Base-by-base conservation (phyloP, 1,140 invertebrate genomes). In the Oryctes rhinoceros region DNA sequence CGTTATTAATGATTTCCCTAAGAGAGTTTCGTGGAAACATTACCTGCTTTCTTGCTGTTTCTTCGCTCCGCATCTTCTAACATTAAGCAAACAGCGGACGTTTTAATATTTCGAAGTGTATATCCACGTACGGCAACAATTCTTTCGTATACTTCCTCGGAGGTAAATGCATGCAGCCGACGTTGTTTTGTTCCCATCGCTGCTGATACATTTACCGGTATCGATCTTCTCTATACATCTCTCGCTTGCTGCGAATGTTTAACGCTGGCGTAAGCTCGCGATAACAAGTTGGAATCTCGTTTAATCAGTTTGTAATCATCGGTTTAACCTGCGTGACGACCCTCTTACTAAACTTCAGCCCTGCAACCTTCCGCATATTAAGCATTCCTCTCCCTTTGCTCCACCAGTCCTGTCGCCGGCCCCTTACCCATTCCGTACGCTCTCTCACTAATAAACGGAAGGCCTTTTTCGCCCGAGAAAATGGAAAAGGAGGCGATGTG, bases 271-370 rank as follows among this genome's bases (percentile, higher is more conserved):
- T 82, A 83, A 84, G 82, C 82, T 83, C 65, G 75, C 78, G 81
- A 82, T 84, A 84, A 82, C 82, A 82, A 80, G 77, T 81, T 82
- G 80, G 81, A 81, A 78, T 82, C 80, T 80, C 80, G 75, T 84
- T 85, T 85, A 85, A 85, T 85, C 84, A 85, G 83, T 84, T 84
- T 80, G 83, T 84, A 84, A 84, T 85, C 83, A 84, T 84, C 83
- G 80, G 84, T 84, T 85, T 85, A 85, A 84, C 83, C 83, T 83
- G 83, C 84, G 84, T 86, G 84, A 82, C 81, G 82, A 82, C 78
- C 80, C 82, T 84, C 83, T 84, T 84, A 81, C 80, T 79, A 74
- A 81, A 82, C 65, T 81, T 78, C 65, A 20, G 44, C 80, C 78
- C 80, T 77, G 53, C 77, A 79, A 67, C 24, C 83, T 82, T 82